Conservation (phyloP, 2,888 invertebrate genomes). For the Hipparchia sbordonii region DNA sequence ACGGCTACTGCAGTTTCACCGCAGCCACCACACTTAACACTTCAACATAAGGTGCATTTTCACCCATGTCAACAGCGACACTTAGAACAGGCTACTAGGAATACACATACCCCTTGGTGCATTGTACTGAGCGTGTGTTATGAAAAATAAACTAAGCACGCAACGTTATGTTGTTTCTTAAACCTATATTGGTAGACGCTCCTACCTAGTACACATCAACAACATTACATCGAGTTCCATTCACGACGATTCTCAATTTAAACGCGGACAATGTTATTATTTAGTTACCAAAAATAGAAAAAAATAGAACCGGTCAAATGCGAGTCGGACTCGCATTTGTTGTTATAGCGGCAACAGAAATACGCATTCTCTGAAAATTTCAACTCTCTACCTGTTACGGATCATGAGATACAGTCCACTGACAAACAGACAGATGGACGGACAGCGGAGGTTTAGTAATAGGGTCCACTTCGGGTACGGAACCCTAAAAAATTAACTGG, state of each 20-base stretch:
- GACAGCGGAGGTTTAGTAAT: no score
- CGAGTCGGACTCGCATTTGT: no score
- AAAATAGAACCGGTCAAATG: background rate
- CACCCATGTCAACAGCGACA: constrained; percentile 23
- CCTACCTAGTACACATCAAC: background rate
- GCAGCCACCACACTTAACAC: constrained; percentile 46
- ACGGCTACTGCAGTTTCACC: constrained; percentile 43
- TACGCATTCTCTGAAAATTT: no score
- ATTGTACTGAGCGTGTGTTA: constrained; percentile 49
- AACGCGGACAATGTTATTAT: background rate
- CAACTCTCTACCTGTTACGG: no score
- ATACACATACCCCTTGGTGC: constrained; percentile 45
- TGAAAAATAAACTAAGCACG: constrained; percentile 51
- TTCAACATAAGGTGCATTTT: constrained; percentile 51
- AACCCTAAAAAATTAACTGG: no score
- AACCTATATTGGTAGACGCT: constrained; percentile 23
- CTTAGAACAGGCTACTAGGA: constrained; percentile 34
- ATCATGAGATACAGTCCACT: no score
- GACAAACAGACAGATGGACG: no score
- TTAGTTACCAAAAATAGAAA: background rate
- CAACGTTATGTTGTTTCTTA: constrained; percentile 37
- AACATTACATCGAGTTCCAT: constrained; percentile 4
- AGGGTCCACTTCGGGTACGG: no score
- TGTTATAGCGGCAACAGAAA: no score
- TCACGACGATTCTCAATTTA: background rate